A percentile compares a stretch with the other conserved stretches of the same genome.
phyloP scores from a whole-genome alignment of 2,888 invertebrate genomes.

The Cosmopolites sordidus region DNA sequence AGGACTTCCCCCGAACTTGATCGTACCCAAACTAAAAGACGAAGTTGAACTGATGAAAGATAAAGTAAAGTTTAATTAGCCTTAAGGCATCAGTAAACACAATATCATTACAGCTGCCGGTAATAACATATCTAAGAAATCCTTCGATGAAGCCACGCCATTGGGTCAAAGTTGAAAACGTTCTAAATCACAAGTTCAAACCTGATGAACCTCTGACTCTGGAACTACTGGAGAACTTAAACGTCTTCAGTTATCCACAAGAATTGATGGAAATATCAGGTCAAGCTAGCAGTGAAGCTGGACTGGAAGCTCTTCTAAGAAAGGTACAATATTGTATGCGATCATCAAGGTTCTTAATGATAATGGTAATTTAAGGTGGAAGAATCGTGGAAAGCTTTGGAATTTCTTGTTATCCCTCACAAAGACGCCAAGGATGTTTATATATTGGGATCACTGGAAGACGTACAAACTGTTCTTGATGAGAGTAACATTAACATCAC shows the following conservation, averaged over 20 bases:
- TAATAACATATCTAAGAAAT: conserved; percentile 76
- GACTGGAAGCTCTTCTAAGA: conserved; percentile 72
- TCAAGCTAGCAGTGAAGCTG: conserved; percentile 84
- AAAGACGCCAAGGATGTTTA: conserved; percentile 81
- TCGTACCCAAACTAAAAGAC: conserved; percentile 71
- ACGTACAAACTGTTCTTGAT: conserved; percentile 75
- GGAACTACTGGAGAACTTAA: conserved; percentile 62
- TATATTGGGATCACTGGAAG: conserved; percentile 79
- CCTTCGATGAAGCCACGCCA: conserved; percentile 73
- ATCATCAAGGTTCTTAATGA: not conserved
- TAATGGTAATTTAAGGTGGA: conserved; percentile 58
- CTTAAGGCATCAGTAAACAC: not conserved
- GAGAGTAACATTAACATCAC: conserved; percentile 83
- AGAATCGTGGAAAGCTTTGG: conserved; percentile 75
- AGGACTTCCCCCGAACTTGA: conserved; percentile 74
- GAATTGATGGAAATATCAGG: conserved; percentile 80
- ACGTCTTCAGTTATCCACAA: conserved; percentile 70
- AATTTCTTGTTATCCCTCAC: conserved; percentile 72
- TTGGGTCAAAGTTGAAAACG: conserved; percentile 76
- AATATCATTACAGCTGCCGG: conserved; percentile 56
- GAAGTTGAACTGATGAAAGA: conserved; percentile 76
- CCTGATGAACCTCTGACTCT: conserved; percentile 66
- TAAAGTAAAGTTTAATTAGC: conserved; percentile 54
- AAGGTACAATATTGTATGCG: conserved; percentile 51
- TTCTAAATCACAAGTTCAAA: conserved; percentile 69